Evolutionary conservation across 2,797 vertebrate genomes (phyloP).

Genomic region (Falco novaeseelandiae): DNA sequence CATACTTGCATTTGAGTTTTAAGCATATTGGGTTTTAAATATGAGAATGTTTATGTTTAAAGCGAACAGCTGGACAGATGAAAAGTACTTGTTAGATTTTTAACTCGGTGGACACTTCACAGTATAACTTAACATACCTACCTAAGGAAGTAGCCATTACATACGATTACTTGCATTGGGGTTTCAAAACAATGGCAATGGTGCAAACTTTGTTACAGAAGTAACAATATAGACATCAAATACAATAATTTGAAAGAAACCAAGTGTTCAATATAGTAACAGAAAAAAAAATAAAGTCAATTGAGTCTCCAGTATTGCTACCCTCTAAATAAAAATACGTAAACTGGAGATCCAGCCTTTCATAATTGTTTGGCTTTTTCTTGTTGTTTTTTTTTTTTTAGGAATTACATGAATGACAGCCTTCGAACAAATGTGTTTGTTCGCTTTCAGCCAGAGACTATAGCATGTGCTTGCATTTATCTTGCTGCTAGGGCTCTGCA

Average conservation of each 20-base stretch:
- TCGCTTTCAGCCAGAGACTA: constrained; percentile 96
- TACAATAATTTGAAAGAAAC: neutral
- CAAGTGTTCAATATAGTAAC: constrained; percentile 55
- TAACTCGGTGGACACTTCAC: neutral
- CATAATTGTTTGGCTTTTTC: neutral
- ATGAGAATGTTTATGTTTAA: neutral
- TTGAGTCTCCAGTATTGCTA: constrained; percentile 82
- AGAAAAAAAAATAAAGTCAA: constrained; percentile 96
- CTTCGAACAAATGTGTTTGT: constrained; percentile 98
- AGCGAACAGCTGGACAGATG: neutral
- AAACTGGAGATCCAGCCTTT: neutral
- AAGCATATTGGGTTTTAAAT: neutral
- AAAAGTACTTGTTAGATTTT: neutral
- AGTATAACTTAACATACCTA: neutral
- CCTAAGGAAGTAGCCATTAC: neutral
- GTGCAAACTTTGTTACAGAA: neutral
- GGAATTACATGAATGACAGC: constrained; percentile 99
- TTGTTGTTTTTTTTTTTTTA: constrained; percentile 72
- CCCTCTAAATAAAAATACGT: neutral
- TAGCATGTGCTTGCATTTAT: constrained; percentile 98
- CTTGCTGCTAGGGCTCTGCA: constrained; percentile 95
- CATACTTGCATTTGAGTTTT: neutral
- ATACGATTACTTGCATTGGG: neutral
- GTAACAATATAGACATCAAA: neutral
- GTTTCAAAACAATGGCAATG: neutral